Conservation (phyloP, 1,140 invertebrate species). For the Zaprionus taronus region DNA sequence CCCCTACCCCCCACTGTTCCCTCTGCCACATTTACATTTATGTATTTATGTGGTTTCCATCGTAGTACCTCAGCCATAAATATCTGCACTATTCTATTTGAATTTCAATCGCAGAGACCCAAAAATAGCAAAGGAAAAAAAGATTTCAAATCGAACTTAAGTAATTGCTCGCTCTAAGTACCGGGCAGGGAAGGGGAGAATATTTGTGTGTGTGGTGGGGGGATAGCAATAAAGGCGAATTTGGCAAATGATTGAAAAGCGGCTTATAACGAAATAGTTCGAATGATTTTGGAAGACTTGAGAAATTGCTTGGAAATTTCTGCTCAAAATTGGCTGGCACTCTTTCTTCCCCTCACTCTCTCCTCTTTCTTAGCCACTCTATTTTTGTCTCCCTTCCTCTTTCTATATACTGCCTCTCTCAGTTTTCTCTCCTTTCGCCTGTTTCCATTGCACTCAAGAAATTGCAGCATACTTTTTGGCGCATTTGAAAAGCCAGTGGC, state of each 20-base stretch:
- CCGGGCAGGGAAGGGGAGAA: neutral
- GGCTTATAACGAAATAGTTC: constrained; percentile 1
- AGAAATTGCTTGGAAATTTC: neutral
- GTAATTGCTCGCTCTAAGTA: neutral
- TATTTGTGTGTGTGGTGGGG: no score
- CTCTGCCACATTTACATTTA: constrained; percentile 40
- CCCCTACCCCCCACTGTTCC: neutral
- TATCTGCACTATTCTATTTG: constrained; percentile 18
- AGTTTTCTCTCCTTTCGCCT: neutral
- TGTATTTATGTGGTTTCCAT: constrained; percentile 31
- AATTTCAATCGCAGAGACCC: constrained; percentile 9
- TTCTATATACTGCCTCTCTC: neutral
- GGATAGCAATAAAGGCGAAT: neutral
- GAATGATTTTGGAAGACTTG: neutral
- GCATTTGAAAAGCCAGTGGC: neutral
- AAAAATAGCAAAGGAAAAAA: neutral
- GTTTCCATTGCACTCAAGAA: neutral
- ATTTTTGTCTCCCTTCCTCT: neutral
- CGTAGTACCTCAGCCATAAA: constrained; percentile 22
- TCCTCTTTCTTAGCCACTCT: neutral
- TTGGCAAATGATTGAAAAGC: constrained; percentile 1
- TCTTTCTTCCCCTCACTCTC: neutral
- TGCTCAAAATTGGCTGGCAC: neutral
- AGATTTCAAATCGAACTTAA: constrained; percentile 12
- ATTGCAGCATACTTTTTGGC: constrained; percentile 5